Evolutionary conservation across 2,888 invertebrate species (phyloP).

Genomic region (Watsonalla binaria): DNA sequence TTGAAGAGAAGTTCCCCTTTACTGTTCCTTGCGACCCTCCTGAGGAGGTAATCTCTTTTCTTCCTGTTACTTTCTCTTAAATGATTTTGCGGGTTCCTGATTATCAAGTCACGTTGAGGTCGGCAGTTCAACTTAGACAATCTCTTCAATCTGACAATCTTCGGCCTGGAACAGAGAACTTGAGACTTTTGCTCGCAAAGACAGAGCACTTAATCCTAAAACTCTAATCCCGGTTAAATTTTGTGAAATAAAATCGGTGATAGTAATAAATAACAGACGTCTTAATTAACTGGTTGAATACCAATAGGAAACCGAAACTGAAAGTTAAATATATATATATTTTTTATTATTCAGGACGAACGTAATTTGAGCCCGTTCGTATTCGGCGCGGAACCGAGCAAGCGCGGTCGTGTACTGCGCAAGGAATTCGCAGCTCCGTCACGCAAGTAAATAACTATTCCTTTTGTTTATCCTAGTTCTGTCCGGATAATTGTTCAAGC

Average conservation of each 20-base stretch:
- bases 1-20: neutral
- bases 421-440: slow-evolving; percentile 39
- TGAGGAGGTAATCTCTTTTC: neutral
- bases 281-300: no score
- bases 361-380: slow-evolving; percentile 34
- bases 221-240: neutral
- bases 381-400: slow-evolving; percentile 52
- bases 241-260: neutral
- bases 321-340: neutral
- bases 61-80: no score
- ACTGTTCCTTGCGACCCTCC: neutral
- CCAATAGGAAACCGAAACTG: no score
- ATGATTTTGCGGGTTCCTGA: no score
- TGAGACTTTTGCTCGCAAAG: no score
- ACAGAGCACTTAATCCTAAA: neutral
- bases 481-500: no score
- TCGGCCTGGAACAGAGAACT: no score
- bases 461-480: neutral
- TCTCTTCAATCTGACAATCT: no score
- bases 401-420: slow-evolving; percentile 41
- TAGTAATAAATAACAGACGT: neutral
- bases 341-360: slow-evolving; percentile 32
- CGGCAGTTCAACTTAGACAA: no score
- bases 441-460: slow-evolving; percentile 25
- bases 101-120: no score